Evolutionary conservation across 1,140 invertebrate genomes (phyloP), one percentile per base, ranked within the genome.

Genomic region (Anthonomus grandis): DNA sequence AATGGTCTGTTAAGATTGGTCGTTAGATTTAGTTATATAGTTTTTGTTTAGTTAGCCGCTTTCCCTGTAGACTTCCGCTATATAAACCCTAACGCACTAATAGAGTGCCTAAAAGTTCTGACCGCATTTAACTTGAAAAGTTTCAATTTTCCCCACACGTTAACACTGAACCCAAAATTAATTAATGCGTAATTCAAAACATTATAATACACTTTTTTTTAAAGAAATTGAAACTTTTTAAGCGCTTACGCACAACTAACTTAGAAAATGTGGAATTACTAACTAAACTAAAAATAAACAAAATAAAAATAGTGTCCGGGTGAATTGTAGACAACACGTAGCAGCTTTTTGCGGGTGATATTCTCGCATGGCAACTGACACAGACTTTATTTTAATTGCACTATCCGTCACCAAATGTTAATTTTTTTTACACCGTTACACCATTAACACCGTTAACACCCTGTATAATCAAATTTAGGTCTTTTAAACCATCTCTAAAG

Each of bases 61-160:
- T 79, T 80, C 75, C 60, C 75, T 78, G 79, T 81, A 81, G 79
- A 79, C 59, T 60, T 60, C 53, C 55, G 60, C 59, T 64, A 60
- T 17, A 6, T 51, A n/a, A n/a, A n/a, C n/a, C n/a, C n/a, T n/a
- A n/a, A n/a, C 38, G 49, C 57, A 53, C 57, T 59, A 45, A 23
- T 52, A 59, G 46, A 54, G 48, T 56, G 62, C 62, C n/a, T n/a
- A n/a, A n/a, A n/a, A n/a, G n/a, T n/a, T n/a, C n/a, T n/a, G n/a
- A n/a, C n/a, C n/a, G n/a, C n/a, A n/a, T n/a, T n/a, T n/a, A n/a
- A n/a, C n/a, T n/a, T n/a, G n/a, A n/a, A n/a, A n/a, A n/a, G n/a
- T n/a, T n/a, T n/a, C n/a, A n/a, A n/a, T n/a, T n/a, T n/a, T n/a
- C n/a, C n/a, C n/a, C n/a, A n/a, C n/a, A n/a, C n/a, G n/a, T n/a